phyloP scores from a whole-genome alignment of 2,888 invertebrate genomes.

The Idaea biselata region DNA sequence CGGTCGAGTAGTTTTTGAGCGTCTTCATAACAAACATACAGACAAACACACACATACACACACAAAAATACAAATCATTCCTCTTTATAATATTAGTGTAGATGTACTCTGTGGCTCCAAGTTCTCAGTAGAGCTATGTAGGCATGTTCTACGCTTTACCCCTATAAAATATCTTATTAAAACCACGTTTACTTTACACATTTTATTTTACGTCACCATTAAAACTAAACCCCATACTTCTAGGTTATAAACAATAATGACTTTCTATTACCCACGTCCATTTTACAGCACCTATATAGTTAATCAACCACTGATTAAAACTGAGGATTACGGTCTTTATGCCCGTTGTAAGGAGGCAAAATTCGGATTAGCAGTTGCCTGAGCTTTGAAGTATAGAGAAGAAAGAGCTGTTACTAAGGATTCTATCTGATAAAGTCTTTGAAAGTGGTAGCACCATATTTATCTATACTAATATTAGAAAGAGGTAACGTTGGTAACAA shows the following conservation, averaged over 20 bases:
- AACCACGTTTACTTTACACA: background rate
- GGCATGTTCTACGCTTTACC: background rate
- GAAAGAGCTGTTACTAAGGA: too few species aligned
- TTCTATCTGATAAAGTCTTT: too few species aligned
- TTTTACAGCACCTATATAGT: conserved; percentile 35
- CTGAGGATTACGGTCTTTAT: conserved; percentile 30
- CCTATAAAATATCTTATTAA: background rate
- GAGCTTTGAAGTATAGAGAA: background rate
- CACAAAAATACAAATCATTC: too few species aligned
- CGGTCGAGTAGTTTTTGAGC: too few species aligned
- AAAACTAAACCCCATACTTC: conserved; percentile 18
- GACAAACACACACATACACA: too few species aligned
- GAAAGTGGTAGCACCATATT: too few species aligned
- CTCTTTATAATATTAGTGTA: too few species aligned
- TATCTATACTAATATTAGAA: too few species aligned
- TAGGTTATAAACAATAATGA: conserved; percentile 20
- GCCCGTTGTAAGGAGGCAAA: conserved; percentile 31
- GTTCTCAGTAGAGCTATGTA: too few species aligned
- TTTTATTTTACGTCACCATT: background rate
- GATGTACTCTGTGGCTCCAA: too few species aligned
- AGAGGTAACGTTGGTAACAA: too few species aligned
- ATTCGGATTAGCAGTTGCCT: background rate
- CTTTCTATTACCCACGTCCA: conserved; percentile 24
- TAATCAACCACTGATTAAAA: conserved; percentile 40
- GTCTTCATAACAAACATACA: too few species aligned